phyloP scores from a whole-genome alignment of 1,140 invertebrate genomes.

The Pseudomyrmex sp. region DNA sequence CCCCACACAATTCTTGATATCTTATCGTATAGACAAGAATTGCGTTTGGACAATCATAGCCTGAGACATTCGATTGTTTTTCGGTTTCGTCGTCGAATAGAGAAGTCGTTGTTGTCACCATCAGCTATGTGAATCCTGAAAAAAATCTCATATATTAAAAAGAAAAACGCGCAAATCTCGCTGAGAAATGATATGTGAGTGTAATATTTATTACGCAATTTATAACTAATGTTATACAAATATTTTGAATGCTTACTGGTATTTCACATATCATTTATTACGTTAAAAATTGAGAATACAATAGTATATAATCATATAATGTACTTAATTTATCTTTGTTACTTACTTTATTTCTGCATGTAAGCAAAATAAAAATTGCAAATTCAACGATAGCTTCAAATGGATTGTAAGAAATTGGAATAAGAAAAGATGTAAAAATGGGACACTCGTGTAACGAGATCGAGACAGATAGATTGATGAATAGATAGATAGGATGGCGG shows the following conservation, averaged over 20 bases:
- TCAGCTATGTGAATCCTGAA: slow-evolving; percentile 24
- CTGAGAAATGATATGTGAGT: too few species aligned
- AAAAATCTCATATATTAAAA: not conserved
- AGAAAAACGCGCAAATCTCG: not conserved
- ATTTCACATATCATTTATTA: not conserved
- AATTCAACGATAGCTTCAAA: slow-evolving; percentile 17
- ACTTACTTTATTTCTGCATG: not conserved
- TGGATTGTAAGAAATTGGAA: slow-evolving; percentile 1
- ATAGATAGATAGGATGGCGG: not conserved
- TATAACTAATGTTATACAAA: too few species aligned
- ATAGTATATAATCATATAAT: not conserved
- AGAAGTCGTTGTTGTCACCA: not conserved
- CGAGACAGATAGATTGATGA: slow-evolving; percentile 43
- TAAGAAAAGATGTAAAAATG: slow-evolving; percentile 25
- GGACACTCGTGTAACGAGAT: slow-evolving; percentile 10
- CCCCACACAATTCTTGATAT: slow-evolving; percentile 86
- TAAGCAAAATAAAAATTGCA: not conserved
- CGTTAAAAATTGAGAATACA: not conserved
- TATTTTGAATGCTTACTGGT: too few species aligned
- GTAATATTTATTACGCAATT: too few species aligned
- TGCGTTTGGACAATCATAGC: slow-evolving; percentile 86
- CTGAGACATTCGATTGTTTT: slow-evolving; percentile 77
- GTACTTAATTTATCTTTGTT: slow-evolving; percentile 3
- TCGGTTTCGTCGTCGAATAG: not conserved
- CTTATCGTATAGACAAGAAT: slow-evolving; percentile 83